Conservation (phyloP, 2,113 vertebrate species). For the Centrocercus urophasianus region DNA sequence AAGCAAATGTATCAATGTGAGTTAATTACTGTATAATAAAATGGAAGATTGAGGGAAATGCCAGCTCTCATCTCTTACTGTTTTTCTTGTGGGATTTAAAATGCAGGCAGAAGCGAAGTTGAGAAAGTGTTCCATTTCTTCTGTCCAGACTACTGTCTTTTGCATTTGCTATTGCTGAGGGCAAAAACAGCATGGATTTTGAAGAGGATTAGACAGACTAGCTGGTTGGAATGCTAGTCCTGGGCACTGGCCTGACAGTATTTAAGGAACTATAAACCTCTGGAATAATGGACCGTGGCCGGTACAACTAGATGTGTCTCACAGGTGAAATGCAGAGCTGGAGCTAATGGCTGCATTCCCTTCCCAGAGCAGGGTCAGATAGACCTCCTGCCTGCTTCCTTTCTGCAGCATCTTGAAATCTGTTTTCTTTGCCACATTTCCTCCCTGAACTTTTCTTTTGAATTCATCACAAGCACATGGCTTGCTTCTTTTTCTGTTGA, state of each 20-base stretch:
- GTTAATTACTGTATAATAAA: background rate
- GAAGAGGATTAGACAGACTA: constrained; percentile 53
- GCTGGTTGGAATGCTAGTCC: constrained; percentile 54
- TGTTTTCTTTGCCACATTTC: background rate
- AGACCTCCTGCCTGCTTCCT: background rate
- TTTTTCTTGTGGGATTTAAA: background rate
- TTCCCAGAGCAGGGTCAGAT: background rate
- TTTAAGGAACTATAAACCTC: constrained; percentile 10
- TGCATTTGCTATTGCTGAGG: constrained; percentile 45
- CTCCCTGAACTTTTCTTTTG: background rate
- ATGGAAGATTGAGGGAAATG: background rate
- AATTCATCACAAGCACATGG: background rate
- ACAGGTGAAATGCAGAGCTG: background rate
- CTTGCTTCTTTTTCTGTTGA: background rate
- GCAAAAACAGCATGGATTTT: constrained; percentile 54
- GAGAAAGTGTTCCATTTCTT: constrained; percentile 56
- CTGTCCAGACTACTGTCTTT: constrained; percentile 51
- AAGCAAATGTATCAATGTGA: background rate
- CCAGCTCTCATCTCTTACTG: background rate
- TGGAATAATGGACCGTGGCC: background rate
- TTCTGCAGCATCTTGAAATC: background rate
- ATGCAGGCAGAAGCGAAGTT: background rate
- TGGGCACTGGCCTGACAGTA: constrained; percentile 20
- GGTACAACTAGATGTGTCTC: background rate
- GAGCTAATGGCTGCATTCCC: rapidly evolving